Percentiles rank a stretch among this genome's conserved stretches.
Conservation (phyloP, 2,888 invertebrate species). For the Cryptophagus acutangulus region DNA sequence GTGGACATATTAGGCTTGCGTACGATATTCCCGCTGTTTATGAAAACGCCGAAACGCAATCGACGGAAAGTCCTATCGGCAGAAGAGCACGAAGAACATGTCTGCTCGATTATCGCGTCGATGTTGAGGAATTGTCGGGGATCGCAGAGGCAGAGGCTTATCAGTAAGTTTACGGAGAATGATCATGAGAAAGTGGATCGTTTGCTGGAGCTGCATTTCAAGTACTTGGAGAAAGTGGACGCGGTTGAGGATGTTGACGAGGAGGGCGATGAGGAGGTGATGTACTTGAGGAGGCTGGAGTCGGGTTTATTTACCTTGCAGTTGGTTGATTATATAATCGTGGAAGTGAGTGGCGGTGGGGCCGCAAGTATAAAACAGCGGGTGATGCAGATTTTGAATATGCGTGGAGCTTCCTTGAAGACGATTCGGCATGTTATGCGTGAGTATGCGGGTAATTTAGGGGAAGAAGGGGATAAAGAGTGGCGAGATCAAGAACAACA, state of each 20-base stretch:
- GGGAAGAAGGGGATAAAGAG: slow-evolving; percentile 79
- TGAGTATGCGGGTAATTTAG: slow-evolving; percentile 94
- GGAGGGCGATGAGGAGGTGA: slow-evolving; percentile 59
- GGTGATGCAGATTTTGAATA: slow-evolving; percentile 81
- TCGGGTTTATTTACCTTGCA: slow-evolving; percentile 94
- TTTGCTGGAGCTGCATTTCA: slow-evolving; percentile 92
- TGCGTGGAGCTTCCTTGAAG: slow-evolving; percentile 86
- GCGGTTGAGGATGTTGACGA: slow-evolving; percentile 70
- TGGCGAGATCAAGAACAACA: slow-evolving; percentile 87
- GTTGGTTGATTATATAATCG: slow-evolving; percentile 82
- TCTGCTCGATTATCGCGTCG: slow-evolving; percentile 86
- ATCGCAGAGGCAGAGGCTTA: slow-evolving; percentile 80
- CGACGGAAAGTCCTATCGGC: slow-evolving; percentile 69
- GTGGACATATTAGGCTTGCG: slow-evolving; percentile 95
- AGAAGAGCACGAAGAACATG: slow-evolving; percentile 94
- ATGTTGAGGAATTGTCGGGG: slow-evolving; percentile 94
- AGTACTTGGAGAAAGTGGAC: slow-evolving; percentile 91
- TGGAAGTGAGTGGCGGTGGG: slow-evolving; percentile 73
- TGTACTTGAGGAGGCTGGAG: slow-evolving; percentile 83
- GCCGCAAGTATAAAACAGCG: slow-evolving; percentile 73
- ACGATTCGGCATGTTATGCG: slow-evolving; percentile 91
- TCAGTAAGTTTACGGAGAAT: slow-evolving; percentile 95
- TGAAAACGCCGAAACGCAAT: slow-evolving; percentile 93
- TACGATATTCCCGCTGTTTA: slow-evolving; percentile 96
- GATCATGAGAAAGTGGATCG: slow-evolving; percentile 98